Conservation (phyloP, 2,113 vertebrate species). For the Phaetusa simplex region DNA sequence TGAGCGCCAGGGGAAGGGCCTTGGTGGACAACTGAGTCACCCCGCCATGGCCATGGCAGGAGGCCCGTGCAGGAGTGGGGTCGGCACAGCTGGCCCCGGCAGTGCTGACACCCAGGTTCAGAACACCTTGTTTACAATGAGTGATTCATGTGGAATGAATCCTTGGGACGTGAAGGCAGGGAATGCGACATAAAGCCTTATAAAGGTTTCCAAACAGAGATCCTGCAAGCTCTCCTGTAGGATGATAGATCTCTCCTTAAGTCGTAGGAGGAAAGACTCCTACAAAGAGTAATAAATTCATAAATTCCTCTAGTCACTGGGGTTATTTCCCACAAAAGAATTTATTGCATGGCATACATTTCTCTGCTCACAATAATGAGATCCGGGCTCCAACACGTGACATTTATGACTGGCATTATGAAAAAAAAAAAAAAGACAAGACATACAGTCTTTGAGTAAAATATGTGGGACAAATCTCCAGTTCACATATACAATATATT, state of each 20-base stretch:
- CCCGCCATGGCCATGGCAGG: accelerated
- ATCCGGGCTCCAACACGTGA: slow-evolving; percentile 31
- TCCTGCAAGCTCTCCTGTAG: slow-evolving; percentile 1
- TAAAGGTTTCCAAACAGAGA: not conserved
- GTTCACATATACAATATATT: not conserved
- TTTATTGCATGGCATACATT: slow-evolving; percentile 49
- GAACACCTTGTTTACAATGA: not conserved
- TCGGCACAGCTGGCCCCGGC: accelerated
- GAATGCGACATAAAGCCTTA: not conserved
- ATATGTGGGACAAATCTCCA: not conserved
- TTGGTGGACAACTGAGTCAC: not conserved
- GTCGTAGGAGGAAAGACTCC: slow-evolving; percentile 41
- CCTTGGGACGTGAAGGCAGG: not conserved
- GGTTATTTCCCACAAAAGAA: slow-evolving; percentile 59
- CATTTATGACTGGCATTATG: slow-evolving; percentile 49
- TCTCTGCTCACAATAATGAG: slow-evolving; percentile 48
- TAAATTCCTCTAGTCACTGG: slow-evolving; percentile 44
- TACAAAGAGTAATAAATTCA: slow-evolving; percentile 56
- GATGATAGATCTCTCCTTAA: slow-evolving; percentile 32
- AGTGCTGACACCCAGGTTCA: accelerated
- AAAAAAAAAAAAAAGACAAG: not conserved
- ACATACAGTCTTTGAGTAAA: slow-evolving; percentile 8
- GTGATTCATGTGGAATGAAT: not conserved
- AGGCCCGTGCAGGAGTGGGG: accelerated
- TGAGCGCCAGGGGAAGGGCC: accelerated